Conservation (phyloP, 2,797 vertebrate genomes). For the Artibeus jamaicensis region DNA sequence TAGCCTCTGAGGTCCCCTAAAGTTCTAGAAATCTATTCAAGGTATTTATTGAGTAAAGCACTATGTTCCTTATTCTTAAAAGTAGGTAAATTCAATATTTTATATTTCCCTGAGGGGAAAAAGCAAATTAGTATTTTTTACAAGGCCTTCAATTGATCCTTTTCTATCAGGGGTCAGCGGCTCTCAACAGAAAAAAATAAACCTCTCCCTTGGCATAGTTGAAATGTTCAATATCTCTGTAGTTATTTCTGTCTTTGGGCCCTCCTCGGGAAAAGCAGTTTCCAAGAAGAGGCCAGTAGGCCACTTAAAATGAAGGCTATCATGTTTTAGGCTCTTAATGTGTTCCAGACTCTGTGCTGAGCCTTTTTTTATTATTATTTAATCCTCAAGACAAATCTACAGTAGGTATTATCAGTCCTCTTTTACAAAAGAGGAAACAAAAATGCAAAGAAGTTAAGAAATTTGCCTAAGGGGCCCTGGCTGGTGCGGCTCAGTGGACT, state of each 20-base stretch:
- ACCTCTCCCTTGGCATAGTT: background rate
- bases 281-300: background rate
- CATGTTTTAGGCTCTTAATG: background rate
- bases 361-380: background rate
- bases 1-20: slow-evolving; percentile 57
- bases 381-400: slow-evolving; percentile 22
- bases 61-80: slow-evolving; percentile 61
- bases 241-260: slow-evolving; percentile 45
- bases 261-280: slow-evolving; percentile 23
- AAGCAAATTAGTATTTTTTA: slow-evolving; percentile 63
- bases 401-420: background rate
- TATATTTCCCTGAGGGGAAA: slow-evolving; percentile 45
- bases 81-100: slow-evolving; percentile 69
- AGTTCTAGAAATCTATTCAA: slow-evolving; percentile 64
- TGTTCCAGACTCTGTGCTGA: background rate
- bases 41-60: slow-evolving; percentile 63
- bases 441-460: slow-evolving; percentile 7
- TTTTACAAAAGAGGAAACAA: slow-evolving; percentile 35
- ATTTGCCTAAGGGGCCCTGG: background rate
- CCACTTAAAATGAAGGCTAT: slow-evolving; percentile 6
- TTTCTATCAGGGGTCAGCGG: slow-evolving; percentile 40
- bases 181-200: slow-evolving; percentile 28
- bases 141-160: slow-evolving; percentile 58
- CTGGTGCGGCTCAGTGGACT: no score
- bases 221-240: slow-evolving; percentile 38